These are phyloP conservation scores for Stictonetta naevosa DNA, from an alignment of 2,113 vertebrate species.

Conservation along the genomic window DNA sequence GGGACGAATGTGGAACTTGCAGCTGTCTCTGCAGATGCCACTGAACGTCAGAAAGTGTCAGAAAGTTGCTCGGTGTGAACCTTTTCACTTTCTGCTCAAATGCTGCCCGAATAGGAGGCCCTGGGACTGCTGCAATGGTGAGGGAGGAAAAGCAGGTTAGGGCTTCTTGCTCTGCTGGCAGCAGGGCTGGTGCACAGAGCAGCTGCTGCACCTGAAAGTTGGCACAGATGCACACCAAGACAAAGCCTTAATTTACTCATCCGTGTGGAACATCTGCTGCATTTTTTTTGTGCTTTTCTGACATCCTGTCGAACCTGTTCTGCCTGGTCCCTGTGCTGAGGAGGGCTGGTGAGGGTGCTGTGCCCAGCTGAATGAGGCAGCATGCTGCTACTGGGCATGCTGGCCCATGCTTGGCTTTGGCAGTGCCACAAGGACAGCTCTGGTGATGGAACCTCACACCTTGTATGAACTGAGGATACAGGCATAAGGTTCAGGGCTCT, in stretches of 20 bases:
- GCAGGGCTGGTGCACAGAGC: not conserved
- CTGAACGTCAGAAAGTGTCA: not conserved
- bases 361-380: not conserved
- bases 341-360: accelerated
- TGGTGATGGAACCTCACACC: not conserved
- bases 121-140: not conserved
- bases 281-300: not conserved
- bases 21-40: not conserved
- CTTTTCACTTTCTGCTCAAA: not conserved
- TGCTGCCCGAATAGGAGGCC: not conserved
- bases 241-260: not conserved
- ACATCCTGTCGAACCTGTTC: not conserved
- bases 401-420: not conserved
- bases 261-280: accelerated
- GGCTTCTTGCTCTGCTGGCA: accelerated
- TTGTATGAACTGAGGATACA: not conserved
- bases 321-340: accelerated
- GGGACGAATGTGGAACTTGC: not conserved
- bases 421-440: not conserved
- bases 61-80: not conserved
- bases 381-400: not conserved
- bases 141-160: not conserved
- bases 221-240: not conserved
- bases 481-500: not conserved
- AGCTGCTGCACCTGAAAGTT: not conserved